phyloP scores from a whole-genome alignment of 2,797 vertebrate species.

The Chaetophractus vellerosus region DNA sequence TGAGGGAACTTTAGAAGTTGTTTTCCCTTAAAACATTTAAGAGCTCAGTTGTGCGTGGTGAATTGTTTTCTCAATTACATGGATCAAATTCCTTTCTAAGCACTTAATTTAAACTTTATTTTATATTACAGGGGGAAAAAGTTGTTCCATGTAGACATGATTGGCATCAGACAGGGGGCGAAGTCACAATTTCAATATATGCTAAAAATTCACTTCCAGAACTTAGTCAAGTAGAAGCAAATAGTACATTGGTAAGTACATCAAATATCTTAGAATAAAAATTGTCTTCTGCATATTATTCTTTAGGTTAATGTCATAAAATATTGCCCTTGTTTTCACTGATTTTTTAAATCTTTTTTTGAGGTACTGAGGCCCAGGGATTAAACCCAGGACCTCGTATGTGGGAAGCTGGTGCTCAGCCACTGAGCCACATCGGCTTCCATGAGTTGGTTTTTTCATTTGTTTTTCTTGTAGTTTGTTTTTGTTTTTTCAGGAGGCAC shows the following conservation, averaged over 20 bases:
- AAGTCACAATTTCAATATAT: slow-evolving; percentile 98
- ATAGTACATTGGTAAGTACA: slow-evolving; percentile 95
- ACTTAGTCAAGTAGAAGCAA: slow-evolving; percentile 95
- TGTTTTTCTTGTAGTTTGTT: no score
- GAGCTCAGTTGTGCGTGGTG: not conserved
- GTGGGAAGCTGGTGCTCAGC: no score
- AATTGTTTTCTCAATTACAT: not conserved
- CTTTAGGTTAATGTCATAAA: slow-evolving; percentile 25
- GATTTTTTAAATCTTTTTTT: not conserved
- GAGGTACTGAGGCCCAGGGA: no score
- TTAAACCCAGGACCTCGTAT: no score
- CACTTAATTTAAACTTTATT: slow-evolving; percentile 24
- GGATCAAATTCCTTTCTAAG: not conserved
- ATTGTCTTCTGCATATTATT: not conserved
- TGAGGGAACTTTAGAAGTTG: not conserved
- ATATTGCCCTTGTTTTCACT: not conserved
- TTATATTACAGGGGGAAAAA: slow-evolving; percentile 90
- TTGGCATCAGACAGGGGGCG: slow-evolving; percentile 98
- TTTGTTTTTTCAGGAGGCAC: no score
- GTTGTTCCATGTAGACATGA: slow-evolving; percentile 97
- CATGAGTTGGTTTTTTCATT: no score
- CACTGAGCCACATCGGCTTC: no score
- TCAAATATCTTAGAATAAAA: not conserved
- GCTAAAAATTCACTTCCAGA: slow-evolving; percentile 97
- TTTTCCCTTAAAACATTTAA: not conserved